A percentile compares a stretch with the other conserved stretches of the same genome.
Evolutionary conservation across 2,888 invertebrate genomes (phyloP).

Genomic region (Agrypnus murinus): DNA sequence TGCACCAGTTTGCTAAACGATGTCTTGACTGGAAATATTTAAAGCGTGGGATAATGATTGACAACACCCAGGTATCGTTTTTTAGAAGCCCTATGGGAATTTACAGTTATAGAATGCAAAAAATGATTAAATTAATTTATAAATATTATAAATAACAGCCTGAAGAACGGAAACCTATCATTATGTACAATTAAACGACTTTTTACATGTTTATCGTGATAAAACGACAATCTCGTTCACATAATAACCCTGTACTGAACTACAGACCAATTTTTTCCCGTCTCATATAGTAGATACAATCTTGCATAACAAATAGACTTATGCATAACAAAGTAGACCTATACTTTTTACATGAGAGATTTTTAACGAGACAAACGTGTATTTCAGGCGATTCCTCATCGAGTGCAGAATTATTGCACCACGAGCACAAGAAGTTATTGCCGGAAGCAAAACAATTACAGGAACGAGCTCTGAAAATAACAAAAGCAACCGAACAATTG

Average conservation of each 20-base stretch:
- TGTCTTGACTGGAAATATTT: no score
- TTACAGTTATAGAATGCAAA: no score
- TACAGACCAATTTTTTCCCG: not conserved
- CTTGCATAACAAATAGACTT: no score
- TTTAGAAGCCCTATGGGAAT: no score
- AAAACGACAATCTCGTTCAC: conserved; percentile 12
- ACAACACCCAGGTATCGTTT: no score
- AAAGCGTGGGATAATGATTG: no score
- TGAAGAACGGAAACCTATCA: not conserved
- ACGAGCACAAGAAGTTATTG: conserved; percentile 81
- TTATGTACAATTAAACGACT: conserved; percentile 6
- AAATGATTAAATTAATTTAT: no score
- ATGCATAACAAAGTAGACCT: no score
- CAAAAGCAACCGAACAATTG: conserved; percentile 85
- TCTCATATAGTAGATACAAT: not conserved
- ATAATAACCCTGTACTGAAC: conserved; percentile 14
- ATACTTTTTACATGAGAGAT: no score
- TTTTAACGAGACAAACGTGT: no score
- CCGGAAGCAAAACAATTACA: conserved; percentile 83
- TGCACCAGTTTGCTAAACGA: no score
- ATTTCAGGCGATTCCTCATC: conserved; percentile 79
- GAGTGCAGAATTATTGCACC: conserved; percentile 79
- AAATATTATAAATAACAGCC: no score
- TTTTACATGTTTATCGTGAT: not conserved
- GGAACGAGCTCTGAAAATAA: conserved; percentile 84